Conservation (phyloP, 2,113 vertebrate species). For the Actenoides lindsayi region DNA sequence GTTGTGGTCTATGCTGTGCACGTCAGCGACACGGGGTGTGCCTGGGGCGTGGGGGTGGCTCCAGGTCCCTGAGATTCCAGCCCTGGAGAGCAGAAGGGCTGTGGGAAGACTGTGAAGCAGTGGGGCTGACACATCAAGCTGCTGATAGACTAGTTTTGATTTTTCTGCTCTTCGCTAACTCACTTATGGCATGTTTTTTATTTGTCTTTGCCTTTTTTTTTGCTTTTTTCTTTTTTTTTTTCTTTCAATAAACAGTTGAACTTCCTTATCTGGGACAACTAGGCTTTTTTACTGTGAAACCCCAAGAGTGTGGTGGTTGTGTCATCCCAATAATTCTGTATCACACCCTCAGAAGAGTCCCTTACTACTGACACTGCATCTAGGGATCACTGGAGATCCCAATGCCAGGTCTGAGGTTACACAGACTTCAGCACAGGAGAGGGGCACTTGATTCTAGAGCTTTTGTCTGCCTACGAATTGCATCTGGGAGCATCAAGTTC, state of each 20-base stretch:
- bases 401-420: not conserved
- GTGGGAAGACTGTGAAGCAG: accelerated
- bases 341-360: not conserved
- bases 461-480: not conserved
- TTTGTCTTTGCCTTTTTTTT: not conserved
- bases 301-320: not conserved
- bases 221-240: not conserved
- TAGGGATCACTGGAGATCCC: not conserved
- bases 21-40: accelerated
- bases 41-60: accelerated
- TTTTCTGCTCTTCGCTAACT: not conserved
- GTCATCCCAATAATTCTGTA: not conserved
- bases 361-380: not conserved
- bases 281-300: not conserved
- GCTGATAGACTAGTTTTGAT: accelerated
- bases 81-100: not conserved
- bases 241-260: not conserved
- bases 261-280: not conserved
- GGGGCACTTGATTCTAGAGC: not conserved
- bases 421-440: not conserved
- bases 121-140: not conserved
- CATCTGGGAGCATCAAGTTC: not conserved
- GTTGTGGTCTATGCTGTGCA: not conserved
- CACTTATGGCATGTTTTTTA: accelerated
- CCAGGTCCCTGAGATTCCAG: not conserved